Conservation (phyloP, 2,888 invertebrate genomes). For the Lasius platythorax region DNA sequence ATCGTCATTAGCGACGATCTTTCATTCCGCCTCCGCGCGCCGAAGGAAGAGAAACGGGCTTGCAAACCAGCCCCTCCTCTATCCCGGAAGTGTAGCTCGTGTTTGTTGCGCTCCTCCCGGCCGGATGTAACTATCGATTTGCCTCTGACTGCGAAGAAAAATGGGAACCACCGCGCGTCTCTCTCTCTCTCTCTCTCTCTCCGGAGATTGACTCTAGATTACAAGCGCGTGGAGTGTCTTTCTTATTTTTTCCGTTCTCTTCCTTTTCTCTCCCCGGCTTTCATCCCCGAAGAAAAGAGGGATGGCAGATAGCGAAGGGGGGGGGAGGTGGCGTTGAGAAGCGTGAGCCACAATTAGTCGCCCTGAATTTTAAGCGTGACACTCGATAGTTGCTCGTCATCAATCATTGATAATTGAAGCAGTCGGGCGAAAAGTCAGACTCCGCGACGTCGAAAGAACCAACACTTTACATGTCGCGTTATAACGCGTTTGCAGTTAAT, state of each 20-base stretch:
- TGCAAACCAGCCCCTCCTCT: slow-evolving; percentile 29
- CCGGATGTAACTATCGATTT: slow-evolving; percentile 69
- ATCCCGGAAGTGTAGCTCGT: slow-evolving; percentile 58
- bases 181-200: slow-evolving; percentile 43
- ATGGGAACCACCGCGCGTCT: slow-evolving; percentile 45
- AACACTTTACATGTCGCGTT: background rate
- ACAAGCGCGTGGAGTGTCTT: slow-evolving; percentile 27
- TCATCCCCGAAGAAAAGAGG: background rate
- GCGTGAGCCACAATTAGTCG: slow-evolving; percentile 4
- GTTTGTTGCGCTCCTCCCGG: slow-evolving; percentile 61
- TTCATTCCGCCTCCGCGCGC: slow-evolving; percentile 5
- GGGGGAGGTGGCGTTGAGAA: too few relatives aligned
- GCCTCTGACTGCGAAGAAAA: slow-evolving; percentile 60
- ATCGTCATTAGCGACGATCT: slow-evolving; percentile 55
- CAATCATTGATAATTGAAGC: slow-evolving; percentile 18
- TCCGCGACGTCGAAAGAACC: background rate
- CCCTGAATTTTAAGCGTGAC: slow-evolving; percentile 19
- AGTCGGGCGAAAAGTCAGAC: background rate
- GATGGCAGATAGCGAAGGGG: background rate
- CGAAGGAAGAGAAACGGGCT: slow-evolving; percentile 51
- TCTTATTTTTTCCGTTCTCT: background rate
- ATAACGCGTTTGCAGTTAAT: background rate
- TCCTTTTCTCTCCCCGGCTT: background rate
- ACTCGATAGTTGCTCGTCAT: background rate
- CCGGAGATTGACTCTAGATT: slow-evolving; percentile 71